Evolutionary conservation across 1,140 invertebrate genomes (phyloP), one percentile per base, ranked within the genome.

Genomic region (Dreissena rostriformis): DNA sequence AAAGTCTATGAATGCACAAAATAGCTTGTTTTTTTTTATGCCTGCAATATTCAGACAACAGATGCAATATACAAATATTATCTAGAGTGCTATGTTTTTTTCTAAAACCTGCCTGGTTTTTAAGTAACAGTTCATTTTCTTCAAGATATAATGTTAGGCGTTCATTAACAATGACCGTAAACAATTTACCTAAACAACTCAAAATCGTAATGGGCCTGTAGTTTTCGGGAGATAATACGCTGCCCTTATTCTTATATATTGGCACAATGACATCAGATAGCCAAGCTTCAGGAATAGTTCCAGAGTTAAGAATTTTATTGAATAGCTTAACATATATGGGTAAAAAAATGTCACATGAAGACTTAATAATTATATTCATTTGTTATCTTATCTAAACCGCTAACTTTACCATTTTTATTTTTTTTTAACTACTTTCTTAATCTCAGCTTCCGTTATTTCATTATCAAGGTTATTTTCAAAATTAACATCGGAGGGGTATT

Each of bases 21-120:
- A 19, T 57, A 57, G 53, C 19, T 57, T 57, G 53, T n/a, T n/a
- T n/a, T 57, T 57, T 57, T 57, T 57, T 57, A 57, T 57, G 53
- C 53, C 19, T 57, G 19, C 53, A 57, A 57, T 57, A 57, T 57
- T 19, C 53, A 14, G 53, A 57, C 53, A 57, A 57, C 19, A 57
- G 19, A 57, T 57, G 53, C 19, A 57, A 57, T 14, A 57, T 57
- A 57, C n/a, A n/a, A 57, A 57, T 57, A 57, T 57, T 14, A 14
- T 57, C 12, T 57, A n/a, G n/a, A n/a, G n/a, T n/a, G n/a, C n/a
- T n/a, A n/a, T n/a, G n/a, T 19, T 57, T 57, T 57, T 57, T 57
- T 57, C 53, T 12, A 57, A 57, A 57, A 19, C 53, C 53, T 14
- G 53, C 53, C 19, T 57, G 53, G 19, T 57, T 57, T 57, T 57